phyloP scores from a whole-genome alignment of 1,140 invertebrate genomes.

The Tetranychus cinnabarinus region DNA sequence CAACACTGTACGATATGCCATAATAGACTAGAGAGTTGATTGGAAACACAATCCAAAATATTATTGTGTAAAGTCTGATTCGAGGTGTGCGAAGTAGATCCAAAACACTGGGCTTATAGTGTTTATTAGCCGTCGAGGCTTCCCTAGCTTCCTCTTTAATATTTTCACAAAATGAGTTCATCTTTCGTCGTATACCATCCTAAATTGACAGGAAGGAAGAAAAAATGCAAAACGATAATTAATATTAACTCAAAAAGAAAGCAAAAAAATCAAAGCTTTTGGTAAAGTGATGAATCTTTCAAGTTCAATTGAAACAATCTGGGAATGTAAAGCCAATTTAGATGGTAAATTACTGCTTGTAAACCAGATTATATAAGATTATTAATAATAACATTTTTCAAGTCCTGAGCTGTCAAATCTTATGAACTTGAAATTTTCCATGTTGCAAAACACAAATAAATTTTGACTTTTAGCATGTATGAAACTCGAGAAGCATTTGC shows the following conservation, averaged over 20 bases:
- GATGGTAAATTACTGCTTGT: too few relatives aligned
- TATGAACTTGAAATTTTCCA: too few relatives aligned
- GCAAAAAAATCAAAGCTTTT: background rate
- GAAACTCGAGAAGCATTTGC: background rate
- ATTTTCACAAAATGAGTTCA: background rate
- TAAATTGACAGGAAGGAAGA: background rate
- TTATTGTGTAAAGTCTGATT: background rate
- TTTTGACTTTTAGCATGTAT: background rate
- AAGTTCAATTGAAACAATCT: too few relatives aligned
- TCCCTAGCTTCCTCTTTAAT: background rate
- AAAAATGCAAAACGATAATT: background rate
- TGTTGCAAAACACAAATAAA: too few relatives aligned
- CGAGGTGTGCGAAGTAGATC: background rate
- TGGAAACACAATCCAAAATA: background rate
- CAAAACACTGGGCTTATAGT: background rate
- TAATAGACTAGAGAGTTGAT: conserved; percentile 49
- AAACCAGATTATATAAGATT: too few relatives aligned
- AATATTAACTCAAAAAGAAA: background rate
- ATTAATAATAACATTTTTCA: too few relatives aligned
- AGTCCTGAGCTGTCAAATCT: too few relatives aligned
- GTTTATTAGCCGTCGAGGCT: background rate
- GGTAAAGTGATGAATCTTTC: too few relatives aligned
- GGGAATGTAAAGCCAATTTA: too few relatives aligned
- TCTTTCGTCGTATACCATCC: background rate
- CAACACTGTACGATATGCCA: conserved; percentile 50